phyloP scores from a whole-genome alignment of 2,888 invertebrate species.

The Drosophila tripunctata region DNA sequence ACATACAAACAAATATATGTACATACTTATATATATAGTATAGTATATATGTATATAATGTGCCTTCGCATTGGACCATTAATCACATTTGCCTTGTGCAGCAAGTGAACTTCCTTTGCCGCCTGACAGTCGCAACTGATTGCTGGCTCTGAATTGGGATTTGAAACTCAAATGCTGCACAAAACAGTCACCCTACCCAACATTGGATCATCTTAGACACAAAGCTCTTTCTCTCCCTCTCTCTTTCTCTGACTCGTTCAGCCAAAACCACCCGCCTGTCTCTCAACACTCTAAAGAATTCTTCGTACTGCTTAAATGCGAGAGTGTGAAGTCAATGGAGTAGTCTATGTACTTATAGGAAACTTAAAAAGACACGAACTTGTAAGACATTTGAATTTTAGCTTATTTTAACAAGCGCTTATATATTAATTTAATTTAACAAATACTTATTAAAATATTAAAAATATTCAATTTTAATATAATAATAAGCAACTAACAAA shows the following conservation, averaged over 20 bases:
- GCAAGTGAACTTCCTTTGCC: slow-evolving; percentile 84
- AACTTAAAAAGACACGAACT: slow-evolving; percentile 16
- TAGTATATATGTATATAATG: too few relatives aligned
- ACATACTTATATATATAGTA: too few relatives aligned
- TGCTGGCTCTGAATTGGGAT: slow-evolving; percentile 82
- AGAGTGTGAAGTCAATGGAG: slow-evolving; percentile 59
- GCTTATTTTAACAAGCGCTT: too few relatives aligned
- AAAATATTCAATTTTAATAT: neutral
- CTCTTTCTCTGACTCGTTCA: neutral
- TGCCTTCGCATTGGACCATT: slow-evolving; percentile 82
- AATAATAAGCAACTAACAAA: neutral
- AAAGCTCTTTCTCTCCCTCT: slow-evolving; percentile 28
- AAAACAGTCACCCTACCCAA: slow-evolving; percentile 49
- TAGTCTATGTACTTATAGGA: slow-evolving; percentile 41
- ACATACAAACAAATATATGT: slow-evolving; percentile 32
- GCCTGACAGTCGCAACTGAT: slow-evolving; percentile 84
- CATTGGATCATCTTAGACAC: slow-evolving; percentile 29
- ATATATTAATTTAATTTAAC: too few relatives aligned
- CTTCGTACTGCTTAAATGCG: slow-evolving; percentile 39
- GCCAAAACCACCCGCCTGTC: slow-evolving; percentile 29
- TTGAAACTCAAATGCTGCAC: slow-evolving; percentile 72
- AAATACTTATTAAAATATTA: too few relatives aligned
- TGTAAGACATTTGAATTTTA: neutral
- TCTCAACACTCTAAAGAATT: slow-evolving; percentile 21
- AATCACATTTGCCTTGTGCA: slow-evolving; percentile 83